Conservation (phyloP, 2,797 vertebrate species). For the Gila robusta region DNA sequence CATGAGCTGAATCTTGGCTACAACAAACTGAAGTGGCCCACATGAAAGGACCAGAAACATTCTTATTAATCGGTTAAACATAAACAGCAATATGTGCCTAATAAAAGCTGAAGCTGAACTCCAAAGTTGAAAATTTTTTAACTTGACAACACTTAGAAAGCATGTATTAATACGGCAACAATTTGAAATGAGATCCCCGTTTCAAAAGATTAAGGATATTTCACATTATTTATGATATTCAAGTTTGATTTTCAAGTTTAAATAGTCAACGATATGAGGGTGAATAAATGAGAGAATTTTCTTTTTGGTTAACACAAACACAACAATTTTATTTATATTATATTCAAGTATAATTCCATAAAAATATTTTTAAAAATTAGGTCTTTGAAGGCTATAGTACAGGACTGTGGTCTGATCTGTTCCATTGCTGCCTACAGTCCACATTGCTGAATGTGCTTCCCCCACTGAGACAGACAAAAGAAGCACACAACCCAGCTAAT, state of each 20-base stretch:
- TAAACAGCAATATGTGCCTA: background rate
- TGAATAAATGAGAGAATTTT: background rate
- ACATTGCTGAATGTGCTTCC: constrained; percentile 34
- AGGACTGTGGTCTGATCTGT: constrained; percentile 7
- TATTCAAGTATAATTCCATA: background rate
- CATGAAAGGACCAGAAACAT: background rate
- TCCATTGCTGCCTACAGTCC: constrained; percentile 26
- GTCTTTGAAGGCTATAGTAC: constrained; percentile 1
- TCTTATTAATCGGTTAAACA: background rate
- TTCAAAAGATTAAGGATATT: background rate
- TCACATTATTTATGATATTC: background rate
- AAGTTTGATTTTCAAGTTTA: background rate
- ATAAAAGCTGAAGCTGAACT: background rate
- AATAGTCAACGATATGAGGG: background rate
- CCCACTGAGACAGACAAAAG: constrained; percentile 38
- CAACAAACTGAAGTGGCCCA: background rate
- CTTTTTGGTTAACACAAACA: background rate
- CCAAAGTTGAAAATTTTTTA: background rate
- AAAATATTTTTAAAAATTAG: background rate
- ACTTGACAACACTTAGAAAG: background rate
- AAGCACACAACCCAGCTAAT: constrained; percentile 29
- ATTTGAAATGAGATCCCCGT: background rate
- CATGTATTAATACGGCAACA: background rate
- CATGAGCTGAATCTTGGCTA: background rate
- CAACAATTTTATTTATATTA: background rate